Evolutionary conservation across 2,113 vertebrate species (phyloP), one percentile per base, ranked within the genome.

Genomic region (Alouatta palliata): DNA sequence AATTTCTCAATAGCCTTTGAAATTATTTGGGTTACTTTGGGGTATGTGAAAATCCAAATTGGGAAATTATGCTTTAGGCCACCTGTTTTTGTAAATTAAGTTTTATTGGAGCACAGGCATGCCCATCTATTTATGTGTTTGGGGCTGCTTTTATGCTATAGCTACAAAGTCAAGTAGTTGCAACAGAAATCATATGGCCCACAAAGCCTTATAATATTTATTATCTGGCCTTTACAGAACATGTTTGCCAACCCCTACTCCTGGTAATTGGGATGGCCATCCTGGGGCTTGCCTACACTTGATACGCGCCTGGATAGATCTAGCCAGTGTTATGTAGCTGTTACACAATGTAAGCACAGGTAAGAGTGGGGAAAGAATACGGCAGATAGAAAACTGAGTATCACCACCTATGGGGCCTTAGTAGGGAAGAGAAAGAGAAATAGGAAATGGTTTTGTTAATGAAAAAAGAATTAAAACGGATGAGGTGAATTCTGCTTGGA

Each of bases 71-170:
- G 81, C 37, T 64, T 21, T 90, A 87, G 35, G 43, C 21, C 68
- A 1, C 54, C 35, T 49, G 35, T 82, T 58, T 87, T 73, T 80
- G 77, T 71, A 94, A 96, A 23, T 30, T 96, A 79, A 79, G 4
- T 92, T 73, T 85, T 81, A 43, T 43, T 91, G 30, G 32, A 83
- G 61, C 61, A 66, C 16, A 71, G 58, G 71, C 27, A 35, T 93
- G 32, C 40, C 9, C 35, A 43, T 56, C 40, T 85, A n/a, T 86
- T 92, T 87, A 21, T 45, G 43, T 90, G 25, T 89, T 47, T 91
- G 23, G 58, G 68, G 61, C 54, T 95, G 52, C 83, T 96, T 95
- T 96, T 88, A 54, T 76, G 37, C 27, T 71, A 23, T 23, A 87
- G 49, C 43, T 52, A 75, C 61, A 93, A 75, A 93, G 87, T 91